Conservation (phyloP, 2,888 invertebrate species). For the Sphaerophoria rueppellii region DNA sequence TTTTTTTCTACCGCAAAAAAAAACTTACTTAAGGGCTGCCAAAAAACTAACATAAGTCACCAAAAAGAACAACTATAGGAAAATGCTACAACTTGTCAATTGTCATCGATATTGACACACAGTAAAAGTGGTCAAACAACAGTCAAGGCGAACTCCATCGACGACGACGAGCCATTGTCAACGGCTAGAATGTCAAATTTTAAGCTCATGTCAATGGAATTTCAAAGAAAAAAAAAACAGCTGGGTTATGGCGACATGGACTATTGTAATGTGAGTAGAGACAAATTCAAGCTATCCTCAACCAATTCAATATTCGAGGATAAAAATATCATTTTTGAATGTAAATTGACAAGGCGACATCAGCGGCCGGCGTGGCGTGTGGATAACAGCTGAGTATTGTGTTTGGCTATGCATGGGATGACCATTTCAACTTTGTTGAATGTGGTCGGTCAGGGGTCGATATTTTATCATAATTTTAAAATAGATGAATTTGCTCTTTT, state of each 20-base stretch:
- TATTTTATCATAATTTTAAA: no score
- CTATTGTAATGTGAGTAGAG: slow-evolving; percentile 8
- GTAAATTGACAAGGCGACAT: slow-evolving; percentile 45
- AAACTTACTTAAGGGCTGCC: no score
- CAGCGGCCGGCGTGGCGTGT: not conserved
- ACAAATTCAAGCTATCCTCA: slow-evolving; percentile 14
- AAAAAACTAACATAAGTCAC: not conserved
- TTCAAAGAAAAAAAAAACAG: slow-evolving; percentile 13
- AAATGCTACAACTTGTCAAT: slow-evolving; percentile 16
- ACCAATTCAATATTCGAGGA: not conserved
- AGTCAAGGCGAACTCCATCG: not conserved
- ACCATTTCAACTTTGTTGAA: not conserved
- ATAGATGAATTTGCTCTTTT: no score
- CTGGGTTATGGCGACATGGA: slow-evolving; percentile 20
- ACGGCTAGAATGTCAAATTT: slow-evolving; percentile 11
- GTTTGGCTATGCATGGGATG: not conserved
- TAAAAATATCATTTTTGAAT: slow-evolving; percentile 34
- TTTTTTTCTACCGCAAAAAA: no score
- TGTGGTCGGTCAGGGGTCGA: no score
- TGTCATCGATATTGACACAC: slow-evolving; percentile 27
- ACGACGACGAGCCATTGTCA: not conserved
- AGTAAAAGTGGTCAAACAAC: not conserved
- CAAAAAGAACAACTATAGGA: not conserved
- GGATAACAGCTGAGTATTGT: not conserved
- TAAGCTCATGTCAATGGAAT: slow-evolving; percentile 32